A percentile compares a stretch with the other conserved stretches of the same genome.
phyloP scores from a whole-genome alignment of 2,797 vertebrate species.

The Cossypha heuglini region DNA sequence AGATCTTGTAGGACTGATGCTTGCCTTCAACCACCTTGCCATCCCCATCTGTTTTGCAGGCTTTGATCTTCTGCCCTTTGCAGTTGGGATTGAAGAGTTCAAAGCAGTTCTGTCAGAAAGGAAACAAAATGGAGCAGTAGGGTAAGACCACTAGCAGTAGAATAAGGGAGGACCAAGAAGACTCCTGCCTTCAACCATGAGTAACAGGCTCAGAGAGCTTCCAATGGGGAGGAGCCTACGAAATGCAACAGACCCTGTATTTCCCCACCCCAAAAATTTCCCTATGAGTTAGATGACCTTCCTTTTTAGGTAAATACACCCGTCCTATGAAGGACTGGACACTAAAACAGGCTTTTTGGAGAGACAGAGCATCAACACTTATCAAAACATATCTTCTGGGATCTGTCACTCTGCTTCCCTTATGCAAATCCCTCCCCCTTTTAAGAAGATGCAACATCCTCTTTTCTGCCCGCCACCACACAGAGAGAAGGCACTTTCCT shows the following conservation, averaged over 20 bases:
- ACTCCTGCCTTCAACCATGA: background rate
- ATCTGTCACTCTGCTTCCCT: too few species aligned
- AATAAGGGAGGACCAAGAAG: background rate
- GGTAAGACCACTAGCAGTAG: background rate
- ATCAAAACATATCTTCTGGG: too few species aligned
- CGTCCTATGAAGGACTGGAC: background rate
- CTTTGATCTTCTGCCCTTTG: conserved; percentile 93
- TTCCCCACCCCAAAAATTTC: background rate
- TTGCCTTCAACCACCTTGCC: conserved; percentile 94
- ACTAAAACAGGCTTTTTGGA: background rate
- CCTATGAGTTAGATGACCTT: background rate
- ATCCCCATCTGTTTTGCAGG: conserved; percentile 92
- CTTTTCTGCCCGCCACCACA: background rate
- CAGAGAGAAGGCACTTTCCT: background rate
- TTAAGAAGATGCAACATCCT: background rate
- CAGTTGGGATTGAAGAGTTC: conserved; percentile 91
- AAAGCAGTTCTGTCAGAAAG: conserved; percentile 85
- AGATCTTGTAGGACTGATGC: conserved; percentile 93
- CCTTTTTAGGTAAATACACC: background rate
- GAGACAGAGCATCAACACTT: background rate
- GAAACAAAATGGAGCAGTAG: background rate
- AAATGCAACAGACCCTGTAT: background rate
- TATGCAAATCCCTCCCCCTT: background rate
- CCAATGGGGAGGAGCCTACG: background rate
- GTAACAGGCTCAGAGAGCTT: background rate